Evolutionary conservation across 2,888 invertebrate species (phyloP).

Genomic region (Agonopterix subpropinquella): DNA sequence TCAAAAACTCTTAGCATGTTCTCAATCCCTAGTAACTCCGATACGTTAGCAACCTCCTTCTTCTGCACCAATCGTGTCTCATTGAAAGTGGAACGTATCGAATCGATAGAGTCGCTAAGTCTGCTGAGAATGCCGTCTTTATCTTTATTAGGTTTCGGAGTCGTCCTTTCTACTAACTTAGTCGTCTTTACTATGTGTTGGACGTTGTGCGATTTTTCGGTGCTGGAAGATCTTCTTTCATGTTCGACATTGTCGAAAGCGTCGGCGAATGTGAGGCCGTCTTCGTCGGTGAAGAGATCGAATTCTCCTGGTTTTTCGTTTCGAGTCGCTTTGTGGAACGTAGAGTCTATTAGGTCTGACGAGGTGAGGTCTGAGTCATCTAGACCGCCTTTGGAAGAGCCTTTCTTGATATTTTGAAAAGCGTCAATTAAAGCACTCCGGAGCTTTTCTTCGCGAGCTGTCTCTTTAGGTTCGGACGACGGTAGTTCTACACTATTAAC

Average conservation of each 20-base stretch:
- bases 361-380: slow-evolving; percentile 43
- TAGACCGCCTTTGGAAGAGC: slow-evolving; percentile 52
- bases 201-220: slow-evolving; percentile 64
- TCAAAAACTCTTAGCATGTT: slow-evolving; percentile 74
- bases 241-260: slow-evolving; percentile 38
- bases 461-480: slow-evolving; percentile 40
- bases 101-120: slow-evolving; percentile 51
- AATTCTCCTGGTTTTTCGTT: slow-evolving; percentile 45
- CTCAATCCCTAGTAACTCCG: slow-evolving; percentile 55
- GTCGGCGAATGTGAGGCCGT: slow-evolving; percentile 58
- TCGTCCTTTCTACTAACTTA: slow-evolving; percentile 39
- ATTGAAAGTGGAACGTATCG: slow-evolving; percentile 50
- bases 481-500: slow-evolving; percentile 41
- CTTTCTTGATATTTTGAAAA: slow-evolving; percentile 65
- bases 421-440: slow-evolving; percentile 64
- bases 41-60: slow-evolving; percentile 23
- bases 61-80: slow-evolving; percentile 45
- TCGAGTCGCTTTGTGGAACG: slow-evolving; percentile 22
- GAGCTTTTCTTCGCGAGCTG: slow-evolving; percentile 58
- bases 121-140: slow-evolving; percentile 42
- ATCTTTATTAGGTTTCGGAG: slow-evolving; percentile 41
- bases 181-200: slow-evolving; percentile 63
- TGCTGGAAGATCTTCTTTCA: slow-evolving; percentile 39
- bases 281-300: slow-evolving; percentile 58
- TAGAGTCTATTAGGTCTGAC: slow-evolving; percentile 54